Evolutionary conservation across 2,797 vertebrate species (phyloP).

Genomic region (Muscicapa comitata): DNA sequence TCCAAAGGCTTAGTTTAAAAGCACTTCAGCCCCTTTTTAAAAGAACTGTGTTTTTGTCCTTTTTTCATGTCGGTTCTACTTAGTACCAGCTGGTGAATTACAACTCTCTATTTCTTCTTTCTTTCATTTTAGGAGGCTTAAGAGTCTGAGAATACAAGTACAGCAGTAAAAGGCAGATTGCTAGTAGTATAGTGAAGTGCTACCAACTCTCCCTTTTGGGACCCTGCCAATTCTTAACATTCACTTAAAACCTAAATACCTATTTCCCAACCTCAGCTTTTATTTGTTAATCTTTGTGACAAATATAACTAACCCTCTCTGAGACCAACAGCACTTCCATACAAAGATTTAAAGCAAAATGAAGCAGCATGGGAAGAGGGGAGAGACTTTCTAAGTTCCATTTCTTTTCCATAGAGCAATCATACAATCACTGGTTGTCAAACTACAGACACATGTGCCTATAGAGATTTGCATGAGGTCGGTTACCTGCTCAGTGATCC

Average conservation of each 20-base stretch:
- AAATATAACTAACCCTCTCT: slow-evolving; percentile 24
- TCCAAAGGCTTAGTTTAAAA: slow-evolving; percentile 27
- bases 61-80: not conserved
- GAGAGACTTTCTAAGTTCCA: not conserved
- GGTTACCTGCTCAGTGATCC: slow-evolving; percentile 93
- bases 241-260: slow-evolving; percentile 38
- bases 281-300: slow-evolving; percentile 50
- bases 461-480: not conserved
- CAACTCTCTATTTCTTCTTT: not conserved
- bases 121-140: not conserved
- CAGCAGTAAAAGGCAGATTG: slow-evolving; percentile 22
- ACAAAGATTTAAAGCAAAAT: not conserved
- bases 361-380: rapidly evolving
- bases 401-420: not conserved
- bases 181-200: not conserved
- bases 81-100: slow-evolving; percentile 13
- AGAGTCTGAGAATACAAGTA: not conserved
- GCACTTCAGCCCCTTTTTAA: not conserved
- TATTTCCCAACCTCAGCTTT: slow-evolving; percentile 41
- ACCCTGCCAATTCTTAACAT: not conserved
- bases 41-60: not conserved
- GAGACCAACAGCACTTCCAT: not conserved
- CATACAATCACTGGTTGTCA: not conserved
- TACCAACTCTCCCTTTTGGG: slow-evolving; percentile 17
- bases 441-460: rapidly evolving